phyloP scores from a whole-genome alignment of 1,140 invertebrate genomes.

The Drosophila kurseongensis region DNA sequence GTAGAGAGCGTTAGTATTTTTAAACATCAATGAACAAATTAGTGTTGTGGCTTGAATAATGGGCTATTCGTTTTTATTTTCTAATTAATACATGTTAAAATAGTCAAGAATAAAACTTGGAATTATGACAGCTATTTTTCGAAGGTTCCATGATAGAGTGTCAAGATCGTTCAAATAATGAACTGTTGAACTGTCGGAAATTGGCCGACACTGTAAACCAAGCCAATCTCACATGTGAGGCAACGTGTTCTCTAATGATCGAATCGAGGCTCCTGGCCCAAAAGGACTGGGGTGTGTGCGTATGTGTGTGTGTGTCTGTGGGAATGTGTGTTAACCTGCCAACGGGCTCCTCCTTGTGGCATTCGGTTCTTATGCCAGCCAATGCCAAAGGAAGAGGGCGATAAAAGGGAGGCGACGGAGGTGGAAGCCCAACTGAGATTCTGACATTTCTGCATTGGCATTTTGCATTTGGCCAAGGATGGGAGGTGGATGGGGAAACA shows the following conservation, averaged over 20 bases:
- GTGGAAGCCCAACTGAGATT: constrained; percentile 18
- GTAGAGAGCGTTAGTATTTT: no score
- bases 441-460: constrained; percentile 49
- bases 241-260: constrained; percentile 36
- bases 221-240: background rate
- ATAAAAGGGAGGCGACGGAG: background rate
- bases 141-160: no score
- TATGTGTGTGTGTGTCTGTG: background rate
- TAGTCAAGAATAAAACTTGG: no score
- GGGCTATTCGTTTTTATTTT: no score
- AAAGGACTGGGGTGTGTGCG: background rate
- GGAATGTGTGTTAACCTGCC: constrained; percentile 1
- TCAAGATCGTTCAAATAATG: no score
- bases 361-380: background rate
- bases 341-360: constrained; percentile 16
- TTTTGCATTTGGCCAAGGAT: constrained; percentile 17
- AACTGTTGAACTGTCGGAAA: background rate
- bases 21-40: no score
- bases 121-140: no score
- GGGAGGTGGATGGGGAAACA: background rate
- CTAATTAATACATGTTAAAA: no score
- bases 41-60: no score
- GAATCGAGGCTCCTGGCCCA: constrained; percentile 10
- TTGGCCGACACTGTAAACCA: background rate
- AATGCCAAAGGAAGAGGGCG: constrained; percentile 8